Conservation (phyloP, 2,797 vertebrate genomes). For the Alosa sapidissima region DNA sequence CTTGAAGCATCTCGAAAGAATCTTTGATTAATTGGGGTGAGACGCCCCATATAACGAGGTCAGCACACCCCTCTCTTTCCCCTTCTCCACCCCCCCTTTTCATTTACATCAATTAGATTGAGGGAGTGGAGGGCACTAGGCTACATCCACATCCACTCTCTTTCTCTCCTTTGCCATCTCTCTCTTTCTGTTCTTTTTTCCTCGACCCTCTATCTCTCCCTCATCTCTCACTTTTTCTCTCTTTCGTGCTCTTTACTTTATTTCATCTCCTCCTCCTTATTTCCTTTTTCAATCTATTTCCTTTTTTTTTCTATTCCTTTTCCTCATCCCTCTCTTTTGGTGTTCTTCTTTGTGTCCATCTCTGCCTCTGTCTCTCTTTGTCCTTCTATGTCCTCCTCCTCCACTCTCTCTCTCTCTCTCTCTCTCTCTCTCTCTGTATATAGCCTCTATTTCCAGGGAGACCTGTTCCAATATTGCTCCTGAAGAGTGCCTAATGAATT, state of each 20-base stretch:
- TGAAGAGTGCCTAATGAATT: constrained; percentile 79
- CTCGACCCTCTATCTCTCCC: background rate
- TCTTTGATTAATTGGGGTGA: constrained; percentile 96
- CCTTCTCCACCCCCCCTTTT: constrained; percentile 64
- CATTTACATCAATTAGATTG: constrained; percentile 93
- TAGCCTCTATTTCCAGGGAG: background rate
- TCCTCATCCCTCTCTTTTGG: too few relatives aligned
- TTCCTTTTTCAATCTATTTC: background rate
- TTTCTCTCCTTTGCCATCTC: background rate
- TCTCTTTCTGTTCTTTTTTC: background rate
- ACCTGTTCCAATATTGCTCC: constrained; percentile 75
- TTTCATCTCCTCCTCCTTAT: background rate
- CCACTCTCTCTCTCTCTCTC: background rate
- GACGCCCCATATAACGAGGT: constrained; percentile 85
- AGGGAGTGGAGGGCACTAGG: constrained; percentile 68
- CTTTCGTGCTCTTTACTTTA: background rate
- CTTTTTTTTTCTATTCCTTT: background rate
- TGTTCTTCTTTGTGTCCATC: background rate
- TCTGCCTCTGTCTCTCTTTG: background rate
- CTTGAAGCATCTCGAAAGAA: constrained; percentile 84
- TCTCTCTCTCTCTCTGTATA: background rate
- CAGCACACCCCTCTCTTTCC: constrained; percentile 79
- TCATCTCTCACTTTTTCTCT: background rate
- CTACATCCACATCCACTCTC: constrained; percentile 66
- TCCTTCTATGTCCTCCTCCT: background rate